Conservation (phyloP, 2,113 vertebrate genomes). For the Microcebus ravelobensis region DNA sequence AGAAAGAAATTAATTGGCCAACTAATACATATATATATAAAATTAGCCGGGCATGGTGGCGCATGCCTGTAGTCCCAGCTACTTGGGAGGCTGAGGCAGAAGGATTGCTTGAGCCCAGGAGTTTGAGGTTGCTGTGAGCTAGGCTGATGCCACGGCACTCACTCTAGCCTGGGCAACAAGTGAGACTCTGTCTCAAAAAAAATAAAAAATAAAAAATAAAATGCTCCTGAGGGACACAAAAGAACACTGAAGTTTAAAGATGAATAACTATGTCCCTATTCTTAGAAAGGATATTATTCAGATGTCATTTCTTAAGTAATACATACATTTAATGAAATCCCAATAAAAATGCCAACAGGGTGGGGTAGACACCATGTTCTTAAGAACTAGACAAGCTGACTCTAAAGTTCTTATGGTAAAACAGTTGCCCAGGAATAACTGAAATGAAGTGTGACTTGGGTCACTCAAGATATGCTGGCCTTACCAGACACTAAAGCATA, state of each 20-base stretch:
- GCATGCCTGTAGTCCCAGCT: no score
- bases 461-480: not conserved
- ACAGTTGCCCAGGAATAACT: not conserved
- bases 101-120: no score
- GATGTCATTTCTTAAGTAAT: not conserved
- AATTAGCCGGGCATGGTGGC: no score
- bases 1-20: no score
- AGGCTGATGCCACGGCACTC: no score
- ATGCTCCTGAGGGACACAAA: not conserved
- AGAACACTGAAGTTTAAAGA: not conserved
- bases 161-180: no score
- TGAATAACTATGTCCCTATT: not conserved
- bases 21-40: no score
- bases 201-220: no score
- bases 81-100: no score
- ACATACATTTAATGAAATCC: not conserved
- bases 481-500: not conserved
- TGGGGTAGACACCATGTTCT: not conserved
- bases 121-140: no score
- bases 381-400: not conserved
- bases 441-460: not conserved
- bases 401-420: not conserved
- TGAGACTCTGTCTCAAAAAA: no score
- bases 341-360: not conserved
- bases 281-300: not conserved